Evolutionary conservation across 2,113 vertebrate species (phyloP).

Genomic region (Lonchura striata): DNA sequence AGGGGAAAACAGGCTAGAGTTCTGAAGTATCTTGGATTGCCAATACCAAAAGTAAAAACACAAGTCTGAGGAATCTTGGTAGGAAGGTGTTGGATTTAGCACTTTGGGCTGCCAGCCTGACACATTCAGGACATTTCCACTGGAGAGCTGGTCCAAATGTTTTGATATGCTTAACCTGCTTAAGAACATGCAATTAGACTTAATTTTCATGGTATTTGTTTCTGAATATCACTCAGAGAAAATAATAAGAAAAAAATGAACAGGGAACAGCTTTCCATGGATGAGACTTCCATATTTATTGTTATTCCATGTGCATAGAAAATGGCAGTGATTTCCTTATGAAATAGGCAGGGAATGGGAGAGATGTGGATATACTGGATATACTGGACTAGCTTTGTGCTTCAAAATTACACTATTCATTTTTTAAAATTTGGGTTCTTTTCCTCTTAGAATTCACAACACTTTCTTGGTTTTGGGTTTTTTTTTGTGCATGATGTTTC

Average conservation of each 20-base stretch:
- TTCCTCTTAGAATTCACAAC: constrained; percentile 73
- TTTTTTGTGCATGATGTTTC: constrained; percentile 61
- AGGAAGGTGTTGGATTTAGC: not conserved
- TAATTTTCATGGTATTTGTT: not conserved
- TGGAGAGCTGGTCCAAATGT: not conserved
- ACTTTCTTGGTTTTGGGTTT: constrained; percentile 53
- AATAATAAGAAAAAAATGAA: constrained; percentile 13
- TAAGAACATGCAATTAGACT: not conserved
- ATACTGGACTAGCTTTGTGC: constrained; percentile 71
- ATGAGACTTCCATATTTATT: constrained; percentile 86
- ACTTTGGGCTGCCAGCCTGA: not conserved
- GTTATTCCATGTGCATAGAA: constrained; percentile 84
- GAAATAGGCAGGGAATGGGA: constrained; percentile 78
- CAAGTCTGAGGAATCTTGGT: not conserved
- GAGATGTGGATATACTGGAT: constrained; percentile 57
- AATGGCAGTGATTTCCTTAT: constrained; percentile 84
- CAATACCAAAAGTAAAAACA: not conserved
- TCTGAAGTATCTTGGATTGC: not conserved
- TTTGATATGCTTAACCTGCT: not conserved
- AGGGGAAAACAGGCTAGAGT: not conserved
- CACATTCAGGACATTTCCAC: not conserved
- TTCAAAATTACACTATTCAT: constrained; percentile 72
- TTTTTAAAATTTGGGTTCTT: constrained; percentile 76
- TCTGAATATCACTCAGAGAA: not conserved
- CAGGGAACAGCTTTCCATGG: constrained; percentile 72